Conservation (phyloP, 2,113 vertebrate genomes). For the Phaethon lepturus region DNA sequence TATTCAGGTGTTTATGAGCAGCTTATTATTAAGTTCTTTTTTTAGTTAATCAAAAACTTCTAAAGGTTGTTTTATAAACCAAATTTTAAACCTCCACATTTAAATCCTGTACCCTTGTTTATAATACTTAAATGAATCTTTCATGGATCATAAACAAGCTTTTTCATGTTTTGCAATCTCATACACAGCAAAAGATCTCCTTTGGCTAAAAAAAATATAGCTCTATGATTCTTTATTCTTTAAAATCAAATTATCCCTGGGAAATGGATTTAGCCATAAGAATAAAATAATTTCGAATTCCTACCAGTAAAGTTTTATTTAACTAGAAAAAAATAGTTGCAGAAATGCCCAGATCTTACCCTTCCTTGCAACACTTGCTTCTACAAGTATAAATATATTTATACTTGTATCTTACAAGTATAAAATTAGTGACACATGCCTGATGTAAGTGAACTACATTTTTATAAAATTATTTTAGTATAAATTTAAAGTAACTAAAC, state of each 20-base stretch:
- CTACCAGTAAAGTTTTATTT: background rate
- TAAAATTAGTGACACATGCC: background rate
- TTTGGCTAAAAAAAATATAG: background rate
- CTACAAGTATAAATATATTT: background rate
- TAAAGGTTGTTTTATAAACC: background rate
- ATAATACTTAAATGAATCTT: background rate
- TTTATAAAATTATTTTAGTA: background rate
- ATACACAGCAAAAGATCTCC: background rate
- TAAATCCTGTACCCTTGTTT: background rate
- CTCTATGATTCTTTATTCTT: background rate
- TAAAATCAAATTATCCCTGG: background rate
- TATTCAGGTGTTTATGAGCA: background rate
- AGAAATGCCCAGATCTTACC: background rate
- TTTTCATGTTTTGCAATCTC: background rate
- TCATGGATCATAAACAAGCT: background rate
- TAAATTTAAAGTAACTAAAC: background rate
- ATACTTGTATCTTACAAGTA: background rate
- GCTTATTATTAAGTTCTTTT: background rate
- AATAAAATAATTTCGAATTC: background rate
- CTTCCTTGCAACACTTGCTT: background rate
- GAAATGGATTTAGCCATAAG: background rate
- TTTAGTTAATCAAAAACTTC: background rate
- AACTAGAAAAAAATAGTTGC: background rate
- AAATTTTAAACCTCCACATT: background rate
- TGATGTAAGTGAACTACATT: background rate